Base-by-base conservation (phyloP, 2,888 invertebrate genomes). In the Mythimna ferrago region DNA sequence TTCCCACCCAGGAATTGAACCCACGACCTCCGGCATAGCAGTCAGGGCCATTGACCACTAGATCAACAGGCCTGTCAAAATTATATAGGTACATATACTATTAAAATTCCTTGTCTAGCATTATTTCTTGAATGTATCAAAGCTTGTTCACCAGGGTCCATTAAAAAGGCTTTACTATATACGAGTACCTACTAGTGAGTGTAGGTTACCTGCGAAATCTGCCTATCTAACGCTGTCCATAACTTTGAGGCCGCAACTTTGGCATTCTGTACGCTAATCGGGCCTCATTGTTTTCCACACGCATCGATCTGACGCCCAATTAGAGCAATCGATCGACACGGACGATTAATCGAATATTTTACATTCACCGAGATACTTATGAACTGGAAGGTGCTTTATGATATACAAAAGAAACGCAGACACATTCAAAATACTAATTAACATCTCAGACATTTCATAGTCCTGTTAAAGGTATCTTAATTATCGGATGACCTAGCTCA, bases 291-390 rank as follows among this genome's bases (percentile, higher is more conserved):
- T 93, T 91, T 89, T 83, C 80, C 70, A 73, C 86, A 84, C 88
- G 86, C 92, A 92, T 92, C 92, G 89, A 90, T 92, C 91, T 90
- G 87, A 14, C 38, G 68, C 71, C 89, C 92, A 93, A 93, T 93
- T 93, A 93, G 87, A 91, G 80, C 84, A 82, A 74, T 84, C 85
- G 89, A 90, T 90, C 80, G 89, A 89, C 90, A 89, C 87, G 90
- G 89, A 81, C 87, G 90, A 92, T 91, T 92, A 86, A 84, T 84
- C 86, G 81, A 86, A 88, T 89, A 87, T 86, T 88, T 84, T 83
- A 88, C 85, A 87, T 89, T 70, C 41, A 75, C 78, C 32, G 67
- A 70, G 76, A 82, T 44, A 38, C 56, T 57, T 7, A 26, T 61
- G 4, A 19, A 14, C 85, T 86, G 11, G 84, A 85, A 71, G 66